A percentile compares a stretch with the other conserved stretches of the same genome.
Conservation (phyloP, 2,797 vertebrate genomes). For the Enteromius trimaculatus region DNA sequence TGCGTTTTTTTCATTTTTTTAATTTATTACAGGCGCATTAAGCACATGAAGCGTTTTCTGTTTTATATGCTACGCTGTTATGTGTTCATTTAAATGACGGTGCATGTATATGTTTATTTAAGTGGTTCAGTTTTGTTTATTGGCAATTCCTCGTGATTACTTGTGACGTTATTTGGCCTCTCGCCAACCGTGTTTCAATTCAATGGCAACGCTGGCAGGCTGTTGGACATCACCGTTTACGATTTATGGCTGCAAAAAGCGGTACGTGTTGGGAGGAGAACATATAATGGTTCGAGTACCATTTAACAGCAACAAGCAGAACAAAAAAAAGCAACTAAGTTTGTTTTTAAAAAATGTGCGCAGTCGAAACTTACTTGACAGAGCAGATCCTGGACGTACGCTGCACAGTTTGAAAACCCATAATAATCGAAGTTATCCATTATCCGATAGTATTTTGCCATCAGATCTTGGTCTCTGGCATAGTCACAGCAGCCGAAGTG, state of each 20-base stretch:
- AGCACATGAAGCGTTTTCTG: neutral
- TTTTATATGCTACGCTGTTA: neutral
- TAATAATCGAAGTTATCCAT: slow-evolving; percentile 77
- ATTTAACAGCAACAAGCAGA: neutral
- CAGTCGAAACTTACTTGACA: slow-evolving; percentile 85
- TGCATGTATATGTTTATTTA: neutral
- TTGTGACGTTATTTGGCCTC: slow-evolving; percentile 11
- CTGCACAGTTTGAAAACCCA: slow-evolving; percentile 79
- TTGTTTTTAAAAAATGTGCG: neutral
- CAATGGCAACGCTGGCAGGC: neutral
- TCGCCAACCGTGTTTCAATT: neutral
- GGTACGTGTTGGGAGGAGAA: neutral
- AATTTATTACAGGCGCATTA: neutral
- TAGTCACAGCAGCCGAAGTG: slow-evolving; percentile 91
- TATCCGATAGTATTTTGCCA: slow-evolving; percentile 80
- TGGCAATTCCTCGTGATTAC: neutral
- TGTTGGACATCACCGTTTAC: neutral
- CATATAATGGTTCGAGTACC: neutral
- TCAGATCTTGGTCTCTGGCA: slow-evolving; percentile 81
- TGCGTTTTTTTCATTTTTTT: neutral
- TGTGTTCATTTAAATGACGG: neutral
- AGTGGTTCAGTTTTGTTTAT: neutral
- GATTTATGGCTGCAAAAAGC: neutral
- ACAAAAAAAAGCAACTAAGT: neutral
- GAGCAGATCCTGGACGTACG: slow-evolving; percentile 86